phyloP scores from a whole-genome alignment of 2,888 invertebrate genomes.

The Lasioglossum oenotherae region DNA sequence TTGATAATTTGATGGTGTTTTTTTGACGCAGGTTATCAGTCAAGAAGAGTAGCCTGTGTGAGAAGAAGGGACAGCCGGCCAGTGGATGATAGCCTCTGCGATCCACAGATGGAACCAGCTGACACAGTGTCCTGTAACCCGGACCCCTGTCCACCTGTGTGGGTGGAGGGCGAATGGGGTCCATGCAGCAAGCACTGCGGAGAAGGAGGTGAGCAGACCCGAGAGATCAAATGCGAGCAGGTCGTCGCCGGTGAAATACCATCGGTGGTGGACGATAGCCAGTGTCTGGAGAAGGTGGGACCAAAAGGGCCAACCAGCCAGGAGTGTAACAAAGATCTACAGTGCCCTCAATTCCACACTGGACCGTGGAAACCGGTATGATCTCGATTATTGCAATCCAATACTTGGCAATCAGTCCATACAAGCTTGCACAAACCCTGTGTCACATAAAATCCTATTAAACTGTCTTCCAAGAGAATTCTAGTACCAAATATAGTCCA shows the following conservation, averaged over 20 bases:
- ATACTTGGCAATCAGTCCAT: neutral
- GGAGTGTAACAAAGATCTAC: conserved; percentile 91
- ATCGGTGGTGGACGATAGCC: conserved; percentile 90
- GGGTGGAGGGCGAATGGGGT: conserved; percentile 92
- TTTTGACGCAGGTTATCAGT: conserved; percentile 87
- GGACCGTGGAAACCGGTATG: conserved; percentile 96
- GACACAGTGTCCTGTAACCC: conserved; percentile 90
- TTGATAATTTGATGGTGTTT: neutral
- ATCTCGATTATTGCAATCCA: neutral
- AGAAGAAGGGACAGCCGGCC: conserved; percentile 89
- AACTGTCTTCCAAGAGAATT: too few species aligned
- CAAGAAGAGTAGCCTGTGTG: conserved; percentile 92
- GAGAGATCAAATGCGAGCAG: conserved; percentile 92
- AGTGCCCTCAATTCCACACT: conserved; percentile 94
- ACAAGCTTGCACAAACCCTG: neutral
- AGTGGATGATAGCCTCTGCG: conserved; percentile 92
- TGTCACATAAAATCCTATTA: too few species aligned
- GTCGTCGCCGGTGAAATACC: conserved; percentile 90
- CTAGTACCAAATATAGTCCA: neutral
- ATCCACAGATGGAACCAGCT: conserved; percentile 90
- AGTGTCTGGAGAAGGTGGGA: conserved; percentile 89
- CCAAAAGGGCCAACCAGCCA: conserved; percentile 89
- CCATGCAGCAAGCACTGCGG: conserved; percentile 94
- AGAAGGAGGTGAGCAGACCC: conserved; percentile 88
- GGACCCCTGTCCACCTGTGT: conserved; percentile 92